Evolutionary conservation across 2,888 invertebrate genomes (phyloP).

Genomic region (Salticus scenicus): DNA sequence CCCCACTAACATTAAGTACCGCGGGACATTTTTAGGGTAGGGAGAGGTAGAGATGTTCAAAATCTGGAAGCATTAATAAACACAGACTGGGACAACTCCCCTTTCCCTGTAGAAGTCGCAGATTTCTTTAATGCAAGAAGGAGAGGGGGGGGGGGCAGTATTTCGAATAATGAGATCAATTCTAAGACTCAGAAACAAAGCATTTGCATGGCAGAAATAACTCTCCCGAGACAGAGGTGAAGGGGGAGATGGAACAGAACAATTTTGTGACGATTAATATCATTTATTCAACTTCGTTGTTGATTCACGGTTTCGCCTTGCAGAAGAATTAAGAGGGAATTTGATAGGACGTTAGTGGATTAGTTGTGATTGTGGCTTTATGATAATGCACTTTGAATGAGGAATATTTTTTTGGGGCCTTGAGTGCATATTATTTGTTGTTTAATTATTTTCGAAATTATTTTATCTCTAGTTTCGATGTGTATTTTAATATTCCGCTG

Average conservation of each 20-base stretch:
- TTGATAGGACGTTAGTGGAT: slow-evolving; percentile 47
- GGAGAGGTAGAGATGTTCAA: slow-evolving; percentile 6
- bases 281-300: slow-evolving; percentile 64
- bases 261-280: slow-evolving; percentile 58
- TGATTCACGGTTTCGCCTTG: slow-evolving; percentile 28
- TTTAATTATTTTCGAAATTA: neutral
- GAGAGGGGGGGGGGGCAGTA: slow-evolving; percentile 11
- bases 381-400: neutral
- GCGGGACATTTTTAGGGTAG: slow-evolving; percentile 30
- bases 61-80: slow-evolving; percentile 62
- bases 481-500: neutral
- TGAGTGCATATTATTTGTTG: neutral
- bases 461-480: neutral
- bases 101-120: neutral
- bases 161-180: slow-evolving; percentile 56
- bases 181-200: slow-evolving; percentile 50
- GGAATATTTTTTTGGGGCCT: neutral
- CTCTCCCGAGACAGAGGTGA: slow-evolving; percentile 19
- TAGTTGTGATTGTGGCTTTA: slow-evolving; percentile 18
- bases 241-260: neutral
- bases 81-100: slow-evolving; percentile 43
- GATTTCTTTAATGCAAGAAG: neutral
- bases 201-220: slow-evolving; percentile 38
- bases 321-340: slow-evolving; percentile 53
- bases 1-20: neutral